phyloP scores from a whole-genome alignment of 2,888 invertebrate species.

The Lypha dubia region DNA sequence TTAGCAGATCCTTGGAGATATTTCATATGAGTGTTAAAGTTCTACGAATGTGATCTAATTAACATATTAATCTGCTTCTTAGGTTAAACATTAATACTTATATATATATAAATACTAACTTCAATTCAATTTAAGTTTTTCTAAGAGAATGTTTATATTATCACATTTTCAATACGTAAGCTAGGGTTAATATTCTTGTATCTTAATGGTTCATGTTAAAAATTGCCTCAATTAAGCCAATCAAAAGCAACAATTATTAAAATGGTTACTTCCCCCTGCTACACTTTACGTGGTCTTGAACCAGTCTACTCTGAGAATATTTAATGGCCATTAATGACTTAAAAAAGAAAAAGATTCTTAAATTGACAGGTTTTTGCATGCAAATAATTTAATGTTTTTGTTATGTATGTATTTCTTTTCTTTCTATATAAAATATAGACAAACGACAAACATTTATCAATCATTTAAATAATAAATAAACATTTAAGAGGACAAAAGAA shows the following conservation, averaged over 20 bases:
- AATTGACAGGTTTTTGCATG: slow-evolving; percentile 63
- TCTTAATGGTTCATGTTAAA: slow-evolving; percentile 17
- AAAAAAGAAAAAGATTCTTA: slow-evolving; percentile 62
- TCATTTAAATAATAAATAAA: slow-evolving; percentile 63
- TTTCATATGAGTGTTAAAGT: no score
- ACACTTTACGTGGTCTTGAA: background rate
- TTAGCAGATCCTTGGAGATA: no score
- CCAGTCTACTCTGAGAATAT: slow-evolving; percentile 20
- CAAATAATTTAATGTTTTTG: slow-evolving; percentile 37
- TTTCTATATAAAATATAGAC: slow-evolving; percentile 44
- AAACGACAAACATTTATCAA: slow-evolving; percentile 65
- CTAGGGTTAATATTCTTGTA: slow-evolving; percentile 4
- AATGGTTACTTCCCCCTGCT: slow-evolving; percentile 54
- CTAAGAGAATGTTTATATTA: no score
- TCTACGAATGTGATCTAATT: no score
- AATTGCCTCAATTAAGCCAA: slow-evolving; percentile 40
- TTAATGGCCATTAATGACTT: slow-evolving; percentile 62
- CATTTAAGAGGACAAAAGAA: slow-evolving; percentile 30
- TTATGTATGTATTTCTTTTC: no score
- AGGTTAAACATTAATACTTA: no score
- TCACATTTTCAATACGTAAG: no score
- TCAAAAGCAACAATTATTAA: slow-evolving; percentile 20
- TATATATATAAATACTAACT: no score
- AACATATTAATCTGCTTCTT: no score
- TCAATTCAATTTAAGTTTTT: no score